Conservation (phyloP, 2,797 vertebrate genomes). For the Helostoma temminkii region DNA sequence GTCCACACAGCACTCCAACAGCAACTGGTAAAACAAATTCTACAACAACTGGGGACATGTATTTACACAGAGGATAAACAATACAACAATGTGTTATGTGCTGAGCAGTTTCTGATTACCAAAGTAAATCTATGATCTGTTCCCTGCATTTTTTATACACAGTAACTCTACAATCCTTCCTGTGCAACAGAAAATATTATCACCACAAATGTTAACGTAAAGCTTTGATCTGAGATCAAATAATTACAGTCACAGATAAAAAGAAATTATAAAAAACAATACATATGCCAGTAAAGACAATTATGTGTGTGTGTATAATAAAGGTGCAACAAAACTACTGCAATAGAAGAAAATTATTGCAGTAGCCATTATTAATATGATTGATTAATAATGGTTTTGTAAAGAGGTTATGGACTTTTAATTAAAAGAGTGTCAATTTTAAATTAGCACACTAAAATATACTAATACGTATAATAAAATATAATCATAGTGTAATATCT, state of each 20-base stretch:
- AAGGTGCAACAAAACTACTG: neutral
- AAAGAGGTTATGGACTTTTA: neutral
- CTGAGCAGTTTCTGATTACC: slow-evolving; percentile 49
- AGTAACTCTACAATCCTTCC: neutral
- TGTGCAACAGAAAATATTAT: neutral
- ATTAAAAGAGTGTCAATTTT: slow-evolving; percentile 8
- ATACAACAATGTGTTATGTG: slow-evolving; percentile 16
- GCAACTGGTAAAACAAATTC: slow-evolving; percentile 52
- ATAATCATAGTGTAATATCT: neutral
- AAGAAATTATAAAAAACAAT: neutral
- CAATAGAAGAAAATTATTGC: too few relatives aligned
- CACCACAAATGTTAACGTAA: slow-evolving; percentile 1
- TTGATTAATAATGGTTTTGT: neutral
- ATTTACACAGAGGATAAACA: slow-evolving; percentile 37
- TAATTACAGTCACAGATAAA: too few relatives aligned
- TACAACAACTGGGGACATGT: slow-evolving; percentile 25
- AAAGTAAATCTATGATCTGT: slow-evolving; percentile 28
- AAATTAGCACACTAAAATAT: slow-evolving; percentile 6
- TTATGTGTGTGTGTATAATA: neutral
- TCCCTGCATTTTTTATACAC: slow-evolving; percentile 3
- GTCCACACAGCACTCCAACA: slow-evolving; percentile 30
- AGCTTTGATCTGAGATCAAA: too few relatives aligned
- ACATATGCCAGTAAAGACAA: neutral
- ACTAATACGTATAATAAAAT: too few relatives aligned
- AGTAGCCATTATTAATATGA: neutral